Conservation (phyloP, 2,888 invertebrate genomes). For the Macrosiphum euphorbiae region DNA sequence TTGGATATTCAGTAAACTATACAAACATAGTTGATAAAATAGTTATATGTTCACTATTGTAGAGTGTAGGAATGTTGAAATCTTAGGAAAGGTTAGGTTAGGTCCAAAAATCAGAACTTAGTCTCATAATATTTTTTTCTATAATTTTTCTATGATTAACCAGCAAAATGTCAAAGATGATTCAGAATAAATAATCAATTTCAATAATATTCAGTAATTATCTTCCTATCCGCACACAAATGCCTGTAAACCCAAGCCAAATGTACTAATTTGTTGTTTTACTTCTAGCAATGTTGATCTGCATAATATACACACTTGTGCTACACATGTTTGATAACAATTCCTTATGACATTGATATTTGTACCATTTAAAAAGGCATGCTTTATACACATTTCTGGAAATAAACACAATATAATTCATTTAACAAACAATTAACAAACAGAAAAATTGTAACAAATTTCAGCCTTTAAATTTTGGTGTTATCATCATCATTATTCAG, state of each 20-base stretch:
- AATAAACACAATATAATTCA: not conserved
- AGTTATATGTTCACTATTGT: not conserved
- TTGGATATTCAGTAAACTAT: not conserved
- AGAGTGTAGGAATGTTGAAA: not conserved
- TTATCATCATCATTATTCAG: constrained; percentile 5
- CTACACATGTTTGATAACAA: not conserved
- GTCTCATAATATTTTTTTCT: not conserved
- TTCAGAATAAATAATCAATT: not conserved
- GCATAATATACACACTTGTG: not conserved
- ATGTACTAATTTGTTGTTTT: not conserved
- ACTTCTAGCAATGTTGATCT: not conserved
- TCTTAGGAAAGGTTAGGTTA: not conserved
- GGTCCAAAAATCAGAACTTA: not conserved
- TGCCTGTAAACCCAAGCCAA: not conserved
- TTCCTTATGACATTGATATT: not conserved
- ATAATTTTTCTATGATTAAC: not conserved
- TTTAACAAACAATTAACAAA: not conserved
- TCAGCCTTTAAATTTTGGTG: not conserved
- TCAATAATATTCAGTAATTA: not conserved
- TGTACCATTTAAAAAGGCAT: not conserved
- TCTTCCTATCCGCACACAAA: not conserved
- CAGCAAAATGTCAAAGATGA: not conserved
- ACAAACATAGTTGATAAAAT: not conserved
- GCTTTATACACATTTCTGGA: not conserved
- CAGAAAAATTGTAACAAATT: not conserved